Percentiles rank a stretch among this genome's conserved stretches.
Conservation (phyloP, 2,113 vertebrate species). For the Apodemus speciosus region DNA sequence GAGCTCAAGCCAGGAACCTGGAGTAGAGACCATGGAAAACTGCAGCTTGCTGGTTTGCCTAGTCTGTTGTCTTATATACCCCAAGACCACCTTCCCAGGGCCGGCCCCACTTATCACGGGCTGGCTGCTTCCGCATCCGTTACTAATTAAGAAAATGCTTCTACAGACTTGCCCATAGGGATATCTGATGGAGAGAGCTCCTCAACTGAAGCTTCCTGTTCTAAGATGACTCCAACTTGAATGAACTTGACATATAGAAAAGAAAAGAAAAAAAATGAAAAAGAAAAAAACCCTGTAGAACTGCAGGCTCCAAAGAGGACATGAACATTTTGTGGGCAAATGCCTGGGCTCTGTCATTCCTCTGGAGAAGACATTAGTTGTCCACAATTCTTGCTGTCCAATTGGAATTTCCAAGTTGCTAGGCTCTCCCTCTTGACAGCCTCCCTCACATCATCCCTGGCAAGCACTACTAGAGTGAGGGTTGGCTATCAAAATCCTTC, state of each 20-base stretch:
- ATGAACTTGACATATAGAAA: neutral
- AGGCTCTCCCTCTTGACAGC: neutral
- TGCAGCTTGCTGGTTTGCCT: neutral
- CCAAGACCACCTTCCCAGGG: neutral
- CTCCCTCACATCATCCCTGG: neutral
- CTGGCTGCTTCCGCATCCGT: too few species aligned
- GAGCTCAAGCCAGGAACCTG: neutral
- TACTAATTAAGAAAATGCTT: neutral
- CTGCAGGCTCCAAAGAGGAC: neutral
- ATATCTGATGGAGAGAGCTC: neutral
- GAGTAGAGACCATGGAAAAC: neutral
- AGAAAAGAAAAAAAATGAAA: neutral
- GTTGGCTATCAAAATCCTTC: neutral
- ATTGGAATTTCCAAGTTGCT: conserved; percentile 1
- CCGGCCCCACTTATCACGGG: neutral
- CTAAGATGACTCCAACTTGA: neutral
- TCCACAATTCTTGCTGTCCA: neutral
- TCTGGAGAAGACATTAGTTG: neutral
- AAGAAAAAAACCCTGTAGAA: neutral
- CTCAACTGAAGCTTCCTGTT: neutral
- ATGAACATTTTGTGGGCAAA: neutral
- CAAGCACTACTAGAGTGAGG: neutral
- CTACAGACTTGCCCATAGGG: neutral
- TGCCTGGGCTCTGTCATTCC: neutral
- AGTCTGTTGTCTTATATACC: neutral